Evolutionary conservation across 2,113 vertebrate species (phyloP), one percentile per base, ranked within the genome.

Genomic region (Lophotis ruficrista): DNA sequence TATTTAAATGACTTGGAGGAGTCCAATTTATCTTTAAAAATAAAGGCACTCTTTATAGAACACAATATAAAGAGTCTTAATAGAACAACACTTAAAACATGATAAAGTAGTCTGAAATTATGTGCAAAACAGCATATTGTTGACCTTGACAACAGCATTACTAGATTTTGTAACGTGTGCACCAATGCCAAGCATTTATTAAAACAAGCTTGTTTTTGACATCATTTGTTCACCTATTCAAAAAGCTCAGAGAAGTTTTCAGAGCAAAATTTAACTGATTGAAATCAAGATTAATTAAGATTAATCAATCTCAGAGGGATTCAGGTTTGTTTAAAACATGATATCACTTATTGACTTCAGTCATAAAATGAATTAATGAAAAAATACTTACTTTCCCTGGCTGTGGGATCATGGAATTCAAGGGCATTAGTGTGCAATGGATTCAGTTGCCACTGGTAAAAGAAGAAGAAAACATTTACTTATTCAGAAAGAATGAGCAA

Each of bases 401-500:
- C 90, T 88, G 93, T 87, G 80, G 94, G 45, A 18, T 96, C 94
- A 56, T 53, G 94, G 86, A 97, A 93, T 78, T 98, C 97, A 80
- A 97, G 47, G 30, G 82, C 57, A 62, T 94, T 94, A 87, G 31
- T 18, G 58, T 90, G 83, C n/a, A 95, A 78, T 14, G 98, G 97
- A 81, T 96, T 98, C 91, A 93, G 96, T 94, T 99, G 99, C 99
- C 99, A 99, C 99, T 99, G 97, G 87, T 92, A 95, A 93, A 96
- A 82, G 85, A 92, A 97, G 73, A 96, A 43, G 73, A 87, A 77
- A 82, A 78, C 1, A 5, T 65, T 79, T 41, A 80, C 37, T 79
- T 71, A 27, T 48, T 80, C 22, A 72, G 65, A 85, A 90, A 91
- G 58, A 81, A 71, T 16, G 19, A 89, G 13, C 47, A 68, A 77